Percentiles rank a stretch among this genome's conserved stretches.
Conservation (phyloP, 2,797 vertebrate species). For the Steatocranus sp. region DNA sequence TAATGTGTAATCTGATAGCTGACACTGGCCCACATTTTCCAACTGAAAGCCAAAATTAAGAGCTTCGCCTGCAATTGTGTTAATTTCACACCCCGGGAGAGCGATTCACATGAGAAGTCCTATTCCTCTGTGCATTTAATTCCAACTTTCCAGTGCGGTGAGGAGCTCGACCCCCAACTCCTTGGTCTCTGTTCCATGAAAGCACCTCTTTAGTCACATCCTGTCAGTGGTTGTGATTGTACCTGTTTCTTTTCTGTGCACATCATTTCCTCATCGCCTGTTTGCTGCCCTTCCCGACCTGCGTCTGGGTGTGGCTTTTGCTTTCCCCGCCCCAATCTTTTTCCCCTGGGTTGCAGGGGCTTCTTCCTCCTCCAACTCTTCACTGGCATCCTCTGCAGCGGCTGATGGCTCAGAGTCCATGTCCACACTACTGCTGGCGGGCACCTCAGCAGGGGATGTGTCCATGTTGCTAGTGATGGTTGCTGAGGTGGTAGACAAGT, state of each 20-base stretch:
- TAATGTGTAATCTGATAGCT: not conserved
- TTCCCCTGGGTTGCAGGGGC: slow-evolving; percentile 21
- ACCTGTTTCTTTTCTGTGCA: not conserved
- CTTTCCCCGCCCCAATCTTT: slow-evolving; percentile 40
- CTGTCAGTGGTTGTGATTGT: not conserved
- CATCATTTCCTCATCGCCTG: slow-evolving; percentile 55
- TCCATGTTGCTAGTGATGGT: not conserved
- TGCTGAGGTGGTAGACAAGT: not conserved
- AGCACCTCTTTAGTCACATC: slow-evolving; percentile 19
- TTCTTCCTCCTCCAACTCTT: slow-evolving; percentile 32
- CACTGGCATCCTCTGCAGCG: slow-evolving; percentile 7
- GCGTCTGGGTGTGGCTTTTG: slow-evolving; percentile 52
- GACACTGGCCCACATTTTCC: not conserved
- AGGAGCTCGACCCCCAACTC: not conserved
- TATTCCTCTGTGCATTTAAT: not conserved
- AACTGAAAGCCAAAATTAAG: not conserved
- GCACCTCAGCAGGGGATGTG: not conserved
- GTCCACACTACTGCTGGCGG: slow-evolving; percentile 4
- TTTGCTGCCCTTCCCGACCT: slow-evolving; percentile 61
- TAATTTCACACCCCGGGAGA: slow-evolving; percentile 28
- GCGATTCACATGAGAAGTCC: not conserved
- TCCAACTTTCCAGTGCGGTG: not conserved
- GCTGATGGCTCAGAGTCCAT: not conserved
- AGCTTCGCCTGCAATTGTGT: not conserved
- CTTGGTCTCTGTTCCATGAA: slow-evolving; percentile 40